phyloP scores from a whole-genome alignment of 2,113 vertebrate genomes.

The Pionites leucogaster region DNA sequence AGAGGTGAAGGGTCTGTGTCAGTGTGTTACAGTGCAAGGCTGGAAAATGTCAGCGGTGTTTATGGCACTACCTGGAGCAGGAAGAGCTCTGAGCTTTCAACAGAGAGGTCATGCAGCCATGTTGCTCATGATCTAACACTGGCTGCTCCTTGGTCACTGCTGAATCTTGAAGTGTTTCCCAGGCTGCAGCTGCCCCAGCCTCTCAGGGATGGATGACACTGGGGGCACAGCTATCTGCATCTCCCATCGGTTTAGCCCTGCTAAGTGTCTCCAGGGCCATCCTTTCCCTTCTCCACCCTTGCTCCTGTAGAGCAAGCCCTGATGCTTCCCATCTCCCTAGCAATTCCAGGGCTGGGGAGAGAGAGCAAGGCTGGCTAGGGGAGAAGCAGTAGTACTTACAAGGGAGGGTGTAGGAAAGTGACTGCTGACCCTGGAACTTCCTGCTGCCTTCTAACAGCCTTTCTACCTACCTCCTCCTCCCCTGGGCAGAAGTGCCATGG shows the following conservation, averaged over 20 bases:
- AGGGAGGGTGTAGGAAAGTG: accelerated
- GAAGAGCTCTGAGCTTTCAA: not conserved
- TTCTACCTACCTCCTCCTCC: not conserved
- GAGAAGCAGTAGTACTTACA: not conserved
- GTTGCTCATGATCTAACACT: accelerated
- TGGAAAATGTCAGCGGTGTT: not conserved
- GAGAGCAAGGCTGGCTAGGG: not conserved
- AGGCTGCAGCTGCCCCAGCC: not conserved
- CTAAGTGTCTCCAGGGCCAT: not conserved
- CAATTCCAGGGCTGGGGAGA: not conserved
- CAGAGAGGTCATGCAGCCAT: not conserved
- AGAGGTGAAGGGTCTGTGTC: not conserved
- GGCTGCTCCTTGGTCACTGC: not conserved
- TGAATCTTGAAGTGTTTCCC: accelerated
- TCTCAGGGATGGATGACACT: accelerated
- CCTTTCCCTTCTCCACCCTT: not conserved
- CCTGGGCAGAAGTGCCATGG: accelerated
- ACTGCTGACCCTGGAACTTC: not conserved
- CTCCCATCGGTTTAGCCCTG: not conserved
- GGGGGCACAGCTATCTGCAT: not conserved
- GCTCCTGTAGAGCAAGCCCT: accelerated
- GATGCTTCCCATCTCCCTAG: accelerated
- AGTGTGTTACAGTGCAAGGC: not conserved
- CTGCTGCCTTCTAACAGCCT: not conserved
- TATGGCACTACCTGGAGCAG: not conserved